phyloP scores from a whole-genome alignment of 92 coral and sea anemone genomes.

The Diadumene lineata region DNA sequence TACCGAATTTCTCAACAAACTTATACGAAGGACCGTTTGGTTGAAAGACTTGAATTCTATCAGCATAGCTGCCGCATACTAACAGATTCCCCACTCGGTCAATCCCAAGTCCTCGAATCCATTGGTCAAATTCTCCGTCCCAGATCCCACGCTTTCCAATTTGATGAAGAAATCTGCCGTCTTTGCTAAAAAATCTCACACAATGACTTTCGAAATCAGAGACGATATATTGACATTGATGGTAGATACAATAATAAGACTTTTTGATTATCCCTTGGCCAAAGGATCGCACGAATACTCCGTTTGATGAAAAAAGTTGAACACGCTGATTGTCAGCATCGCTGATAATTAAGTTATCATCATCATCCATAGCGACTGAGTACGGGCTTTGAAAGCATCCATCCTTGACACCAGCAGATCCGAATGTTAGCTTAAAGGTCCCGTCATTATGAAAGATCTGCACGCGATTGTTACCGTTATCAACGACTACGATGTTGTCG shows the following conservation, averaged over 20 bases:
- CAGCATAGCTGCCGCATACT: constrained; percentile 33
- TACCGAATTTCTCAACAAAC: constrained; percentile 34
- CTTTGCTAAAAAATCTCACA: constrained; percentile 11
- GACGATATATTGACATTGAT: constrained; percentile 34
- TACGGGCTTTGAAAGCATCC: constrained; percentile 51
- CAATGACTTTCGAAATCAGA: constrained; percentile 21
- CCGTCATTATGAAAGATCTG: constrained; percentile 35
- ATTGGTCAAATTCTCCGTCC: constrained; percentile 24
- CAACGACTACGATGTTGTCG: constrained; percentile 28
- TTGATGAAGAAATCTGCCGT: constrained; percentile 20
- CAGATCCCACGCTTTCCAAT: constrained; percentile 29
- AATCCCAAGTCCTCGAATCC: constrained; percentile 31
- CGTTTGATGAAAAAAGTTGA: constrained; percentile 40
- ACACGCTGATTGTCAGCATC: constrained; percentile 63
- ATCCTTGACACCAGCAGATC: constrained; percentile 10
- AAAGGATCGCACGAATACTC: constrained; percentile 36
- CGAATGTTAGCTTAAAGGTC: constrained; percentile 20
- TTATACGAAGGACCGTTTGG: constrained; percentile 18
- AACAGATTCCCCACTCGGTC: constrained; percentile 42
- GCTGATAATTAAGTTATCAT: constrained; percentile 52
- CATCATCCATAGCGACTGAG: constrained; percentile 42
- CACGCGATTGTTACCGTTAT: constrained; percentile 31
- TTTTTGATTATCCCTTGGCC: constrained; percentile 31
- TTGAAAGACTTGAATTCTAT: constrained; percentile 43
- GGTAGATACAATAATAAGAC: constrained; percentile 36